Percentiles rank a stretch among this genome's conserved stretches.
Conservation (phyloP, 2,797 vertebrate species). For the Spinus pinus region DNA sequence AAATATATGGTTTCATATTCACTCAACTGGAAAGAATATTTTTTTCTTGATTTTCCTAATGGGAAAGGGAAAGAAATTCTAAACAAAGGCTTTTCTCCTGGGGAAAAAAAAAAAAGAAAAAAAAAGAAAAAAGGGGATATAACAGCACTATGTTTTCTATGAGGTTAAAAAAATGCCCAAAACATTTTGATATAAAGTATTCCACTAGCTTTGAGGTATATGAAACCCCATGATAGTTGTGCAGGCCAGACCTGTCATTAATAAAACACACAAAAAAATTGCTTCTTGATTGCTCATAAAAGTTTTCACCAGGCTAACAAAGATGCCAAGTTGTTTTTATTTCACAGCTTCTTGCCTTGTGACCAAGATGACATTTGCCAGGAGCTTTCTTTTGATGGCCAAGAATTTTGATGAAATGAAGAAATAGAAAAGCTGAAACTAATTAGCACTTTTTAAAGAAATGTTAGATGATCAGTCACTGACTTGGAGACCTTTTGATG, state of each 20-base stretch:
- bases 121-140: background rate
- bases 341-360: background rate
- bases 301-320: background rate
- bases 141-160: background rate
- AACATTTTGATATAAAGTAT: background rate
- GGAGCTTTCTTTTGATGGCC: background rate
- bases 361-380: background rate
- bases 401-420: background rate
- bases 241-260: background rate
- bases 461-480: background rate
- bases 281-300: background rate
- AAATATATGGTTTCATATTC: conserved; percentile 24
- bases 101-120: background rate
- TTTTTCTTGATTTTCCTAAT: background rate
- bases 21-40: background rate
- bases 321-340: background rate
- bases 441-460: background rate
- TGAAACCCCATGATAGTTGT: background rate
- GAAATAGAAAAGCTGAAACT: background rate
- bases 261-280: background rate
- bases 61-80: background rate
- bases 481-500: background rate
- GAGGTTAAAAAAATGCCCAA: background rate
- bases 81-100: background rate
- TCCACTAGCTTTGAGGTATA: background rate